phyloP scores from a whole-genome alignment of 1,140 invertebrate species.

The Drosophila bifasciata region DNA sequence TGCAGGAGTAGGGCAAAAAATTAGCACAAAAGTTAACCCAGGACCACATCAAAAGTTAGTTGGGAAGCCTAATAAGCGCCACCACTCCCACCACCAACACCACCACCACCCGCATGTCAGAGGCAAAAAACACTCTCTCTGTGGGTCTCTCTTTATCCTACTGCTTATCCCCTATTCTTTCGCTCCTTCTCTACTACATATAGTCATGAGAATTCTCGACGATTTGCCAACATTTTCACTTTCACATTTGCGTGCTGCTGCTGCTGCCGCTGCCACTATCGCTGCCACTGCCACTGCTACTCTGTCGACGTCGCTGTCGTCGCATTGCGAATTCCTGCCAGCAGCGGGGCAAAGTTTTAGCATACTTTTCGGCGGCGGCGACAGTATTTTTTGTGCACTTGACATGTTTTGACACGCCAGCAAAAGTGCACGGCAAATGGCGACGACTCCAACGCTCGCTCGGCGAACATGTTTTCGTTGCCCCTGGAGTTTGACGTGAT shows the following conservation, averaged over 20 bases:
- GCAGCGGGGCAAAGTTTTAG: slow-evolving; percentile 65
- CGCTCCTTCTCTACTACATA: slow-evolving; percentile 18
- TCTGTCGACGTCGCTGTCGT: slow-evolving; percentile 42
- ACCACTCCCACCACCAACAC: no score
- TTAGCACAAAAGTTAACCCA: slow-evolving; percentile 41
- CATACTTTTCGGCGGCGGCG: slow-evolving; percentile 68
- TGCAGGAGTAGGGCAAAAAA: slow-evolving; percentile 13
- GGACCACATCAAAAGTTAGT: slow-evolving; percentile 49
- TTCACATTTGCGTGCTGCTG: slow-evolving; percentile 50
- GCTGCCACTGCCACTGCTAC: not conserved
- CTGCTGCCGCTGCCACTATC: slow-evolving; percentile 1
- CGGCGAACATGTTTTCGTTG: slow-evolving; percentile 51
- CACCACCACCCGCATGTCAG: slow-evolving; percentile 5
- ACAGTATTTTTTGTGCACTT: slow-evolving; percentile 81
- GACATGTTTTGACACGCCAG: slow-evolving; percentile 76
- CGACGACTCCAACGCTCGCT: not conserved
- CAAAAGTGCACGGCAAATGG: slow-evolving; percentile 4
- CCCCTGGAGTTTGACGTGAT: slow-evolving; percentile 72
- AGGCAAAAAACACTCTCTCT: not conserved
- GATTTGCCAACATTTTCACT: slow-evolving; percentile 67
- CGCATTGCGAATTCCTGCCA: slow-evolving; percentile 69
- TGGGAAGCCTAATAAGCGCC: slow-evolving; percentile 49
- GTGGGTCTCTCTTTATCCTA: no score
- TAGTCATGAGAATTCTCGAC: slow-evolving; percentile 21
- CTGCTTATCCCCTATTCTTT: no score